These are phyloP conservation scores for Eudasyphora cyanicolor DNA, from an alignment of 2,888 invertebrate genomes.

Conservation along the genomic window DNA sequence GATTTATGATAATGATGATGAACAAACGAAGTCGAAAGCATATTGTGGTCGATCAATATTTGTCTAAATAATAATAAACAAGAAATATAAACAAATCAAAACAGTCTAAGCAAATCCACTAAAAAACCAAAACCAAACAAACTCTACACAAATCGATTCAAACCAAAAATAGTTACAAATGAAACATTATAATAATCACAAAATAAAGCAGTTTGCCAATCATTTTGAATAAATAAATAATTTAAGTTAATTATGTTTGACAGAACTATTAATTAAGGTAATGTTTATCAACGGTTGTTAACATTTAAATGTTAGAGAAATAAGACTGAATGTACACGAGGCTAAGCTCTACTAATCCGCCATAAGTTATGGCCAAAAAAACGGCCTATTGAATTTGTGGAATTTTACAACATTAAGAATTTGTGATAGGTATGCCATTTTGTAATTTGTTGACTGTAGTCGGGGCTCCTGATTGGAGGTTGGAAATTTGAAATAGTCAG, in stretches of 20 bases:
- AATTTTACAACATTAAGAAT: neutral
- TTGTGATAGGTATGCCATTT: neutral
- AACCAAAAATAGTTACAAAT: neutral
- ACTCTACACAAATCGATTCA: neutral
- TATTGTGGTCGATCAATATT: constrained; percentile 39
- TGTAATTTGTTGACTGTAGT: no score
- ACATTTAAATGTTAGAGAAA: neutral
- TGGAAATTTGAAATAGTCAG: no score
- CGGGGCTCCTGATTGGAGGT: no score
- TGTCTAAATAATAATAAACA: constrained; percentile 34
- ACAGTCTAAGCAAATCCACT: neutral
- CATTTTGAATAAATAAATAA: constrained; percentile 54
- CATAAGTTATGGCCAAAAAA: neutral
- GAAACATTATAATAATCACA: neutral
- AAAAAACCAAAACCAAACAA: neutral
- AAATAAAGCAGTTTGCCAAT: constrained; percentile 18
- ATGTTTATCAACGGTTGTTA: constrained; percentile 30
- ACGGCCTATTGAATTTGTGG: neutral
- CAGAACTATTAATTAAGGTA: constrained; percentile 46
- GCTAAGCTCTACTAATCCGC: constrained; percentile 1
- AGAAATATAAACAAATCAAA: constrained; percentile 28
- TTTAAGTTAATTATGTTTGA: constrained; percentile 51
- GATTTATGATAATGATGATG: constrained; percentile 34
- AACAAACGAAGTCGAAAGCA: no score
- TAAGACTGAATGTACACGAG: neutral